Conservation (phyloP, 2,888 invertebrate species). For the Charanyca ferruginea region DNA sequence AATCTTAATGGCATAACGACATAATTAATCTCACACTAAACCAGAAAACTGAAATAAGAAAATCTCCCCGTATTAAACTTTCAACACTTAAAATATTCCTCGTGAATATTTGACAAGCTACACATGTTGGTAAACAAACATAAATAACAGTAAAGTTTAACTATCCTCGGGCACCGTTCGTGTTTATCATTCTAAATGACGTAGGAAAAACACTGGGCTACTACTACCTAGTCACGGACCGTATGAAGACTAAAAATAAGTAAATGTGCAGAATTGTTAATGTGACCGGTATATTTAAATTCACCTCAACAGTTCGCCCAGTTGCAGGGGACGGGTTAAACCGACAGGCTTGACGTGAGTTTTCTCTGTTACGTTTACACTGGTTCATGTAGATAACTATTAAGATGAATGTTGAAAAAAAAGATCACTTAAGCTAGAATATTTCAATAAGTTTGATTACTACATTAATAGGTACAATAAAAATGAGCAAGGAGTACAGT, state of each 20-base stretch:
- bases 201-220: slow-evolving; percentile 74
- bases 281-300: slow-evolving; percentile 77
- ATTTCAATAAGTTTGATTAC: too few relatives aligned
- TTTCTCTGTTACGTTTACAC: slow-evolving; percentile 58
- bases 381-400: slow-evolving; percentile 8
- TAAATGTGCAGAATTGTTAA: slow-evolving; percentile 82
- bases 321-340: slow-evolving; percentile 72
- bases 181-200: slow-evolving; percentile 71
- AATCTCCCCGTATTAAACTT: slow-evolving; percentile 9
- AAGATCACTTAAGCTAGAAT: not conserved
- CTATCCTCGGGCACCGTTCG: slow-evolving; percentile 63
- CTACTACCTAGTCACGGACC: slow-evolving; percentile 67
- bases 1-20: not conserved
- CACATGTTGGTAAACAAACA: slow-evolving; percentile 54
- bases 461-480: too few relatives aligned
- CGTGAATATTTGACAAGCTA: slow-evolving; percentile 41
- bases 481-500: too few relatives aligned
- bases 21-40: slow-evolving; percentile 16
- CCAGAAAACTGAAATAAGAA: slow-evolving; percentile 7
- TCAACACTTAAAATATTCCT: slow-evolving; percentile 36
- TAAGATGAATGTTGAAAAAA: not conserved
- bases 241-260: slow-evolving; percentile 77
- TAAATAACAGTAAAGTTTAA: slow-evolving; percentile 72
- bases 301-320: slow-evolving; percentile 78
- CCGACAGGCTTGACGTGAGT: slow-evolving; percentile 62